These are phyloP conservation scores for Spodoptera littoralis DNA, from an alignment of 2,888 invertebrate genomes.

Conservation along the genomic window DNA sequence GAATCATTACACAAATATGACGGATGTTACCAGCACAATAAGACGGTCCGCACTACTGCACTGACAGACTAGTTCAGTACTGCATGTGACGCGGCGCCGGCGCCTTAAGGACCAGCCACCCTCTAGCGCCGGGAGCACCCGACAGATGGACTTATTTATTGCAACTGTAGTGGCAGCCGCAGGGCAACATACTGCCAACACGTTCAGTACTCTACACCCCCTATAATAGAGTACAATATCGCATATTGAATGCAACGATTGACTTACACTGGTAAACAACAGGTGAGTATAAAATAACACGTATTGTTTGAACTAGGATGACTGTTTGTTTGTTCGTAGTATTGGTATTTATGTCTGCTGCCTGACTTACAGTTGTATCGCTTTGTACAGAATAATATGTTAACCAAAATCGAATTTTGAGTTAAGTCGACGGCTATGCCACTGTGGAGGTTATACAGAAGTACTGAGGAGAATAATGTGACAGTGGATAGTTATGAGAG, in stretches of 20 bases:
- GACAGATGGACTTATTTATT: conserved; percentile 59
- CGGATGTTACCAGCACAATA: too few relatives aligned
- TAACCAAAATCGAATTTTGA: not conserved
- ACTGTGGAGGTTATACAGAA: too few relatives aligned
- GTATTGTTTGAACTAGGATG: conserved; percentile 47
- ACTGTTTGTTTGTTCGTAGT: conserved; percentile 28
- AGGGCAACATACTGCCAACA: not conserved
- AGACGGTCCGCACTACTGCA: not conserved
- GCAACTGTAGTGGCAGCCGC: conserved; percentile 37
- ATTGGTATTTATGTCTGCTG: conserved; percentile 16
- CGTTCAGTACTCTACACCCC: conserved; percentile 15
- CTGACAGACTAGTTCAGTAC: conserved; percentile 32
- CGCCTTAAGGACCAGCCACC: conserved; percentile 51
- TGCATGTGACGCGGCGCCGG: conserved; percentile 56
- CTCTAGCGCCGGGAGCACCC: conserved; percentile 36
- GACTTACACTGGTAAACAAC: conserved; percentile 36
- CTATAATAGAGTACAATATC: conserved; percentile 9
- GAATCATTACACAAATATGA: too few relatives aligned
- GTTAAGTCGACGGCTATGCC: too few relatives aligned
- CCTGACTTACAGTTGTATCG: conserved; percentile 3
- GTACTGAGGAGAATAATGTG: too few relatives aligned
- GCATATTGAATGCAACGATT: conserved; percentile 5
- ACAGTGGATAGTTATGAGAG: not conserved
- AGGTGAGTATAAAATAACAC: conserved; percentile 49
- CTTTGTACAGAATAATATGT: conserved; percentile 1